Percentiles rank a stretch among this genome's conserved stretches.
Conservation (phyloP, 2,888 invertebrate species). For the Andrena bucephala region DNA sequence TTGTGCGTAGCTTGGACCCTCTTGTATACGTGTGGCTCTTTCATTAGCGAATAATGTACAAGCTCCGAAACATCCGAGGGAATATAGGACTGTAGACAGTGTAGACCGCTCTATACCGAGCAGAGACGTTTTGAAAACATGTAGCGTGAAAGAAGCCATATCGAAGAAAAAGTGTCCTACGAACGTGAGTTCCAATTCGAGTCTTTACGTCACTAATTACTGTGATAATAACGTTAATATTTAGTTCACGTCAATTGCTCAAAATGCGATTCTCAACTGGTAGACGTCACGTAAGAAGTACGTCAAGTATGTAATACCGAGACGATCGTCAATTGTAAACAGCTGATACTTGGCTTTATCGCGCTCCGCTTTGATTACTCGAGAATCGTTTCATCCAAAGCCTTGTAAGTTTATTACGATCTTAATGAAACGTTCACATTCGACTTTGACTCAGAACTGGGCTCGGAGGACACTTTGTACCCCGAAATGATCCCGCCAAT, state of each 20-base stretch:
- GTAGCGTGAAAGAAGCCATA: no score
- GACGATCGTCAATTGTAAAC: background rate
- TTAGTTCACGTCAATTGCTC: background rate
- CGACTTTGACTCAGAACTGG: background rate
- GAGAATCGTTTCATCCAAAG: background rate
- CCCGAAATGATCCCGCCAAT: no score
- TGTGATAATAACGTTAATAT: background rate
- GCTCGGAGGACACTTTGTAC: no score
- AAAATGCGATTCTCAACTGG: background rate
- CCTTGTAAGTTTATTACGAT: background rate
- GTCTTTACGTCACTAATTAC: background rate
- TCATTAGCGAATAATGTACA: constrained; percentile 15
- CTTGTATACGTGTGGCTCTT: background rate
- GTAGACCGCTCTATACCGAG: background rate
- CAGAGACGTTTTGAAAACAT: background rate
- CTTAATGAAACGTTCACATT: background rate
- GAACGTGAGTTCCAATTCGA: background rate
- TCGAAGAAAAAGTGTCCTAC: background rate
- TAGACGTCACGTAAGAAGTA: background rate
- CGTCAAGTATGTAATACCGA: background rate
- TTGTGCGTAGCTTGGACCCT: background rate
- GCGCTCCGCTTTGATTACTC: background rate
- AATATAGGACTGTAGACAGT: background rate
- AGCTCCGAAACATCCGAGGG: constrained; percentile 1
- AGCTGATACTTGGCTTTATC: background rate